phyloP scores from a whole-genome alignment of 1,140 invertebrate genomes.

The Drosophila trapezifrons region DNA sequence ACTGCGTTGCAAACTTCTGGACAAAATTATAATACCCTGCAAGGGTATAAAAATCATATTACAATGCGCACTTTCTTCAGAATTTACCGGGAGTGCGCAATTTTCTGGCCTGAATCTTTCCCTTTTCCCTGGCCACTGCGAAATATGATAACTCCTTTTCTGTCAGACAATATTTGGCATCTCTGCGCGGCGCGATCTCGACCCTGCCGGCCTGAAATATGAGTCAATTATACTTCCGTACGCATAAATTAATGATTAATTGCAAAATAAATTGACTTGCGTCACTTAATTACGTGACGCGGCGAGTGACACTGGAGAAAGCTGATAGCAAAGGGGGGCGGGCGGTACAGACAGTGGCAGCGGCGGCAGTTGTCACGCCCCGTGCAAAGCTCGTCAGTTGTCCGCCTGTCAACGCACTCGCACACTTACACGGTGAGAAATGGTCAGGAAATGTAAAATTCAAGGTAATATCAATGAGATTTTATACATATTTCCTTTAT shows the following conservation, averaged over 20 bases:
- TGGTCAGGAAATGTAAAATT: not conserved
- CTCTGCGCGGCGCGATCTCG: slow-evolving; percentile 7
- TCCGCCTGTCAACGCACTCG: slow-evolving; percentile 61
- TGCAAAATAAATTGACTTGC: slow-evolving; percentile 84
- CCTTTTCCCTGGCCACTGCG: slow-evolving; percentile 7
- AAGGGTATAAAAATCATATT: too few species aligned
- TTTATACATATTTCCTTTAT: not conserved
- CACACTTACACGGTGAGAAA: slow-evolving; percentile 18
- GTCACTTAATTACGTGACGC: slow-evolving; percentile 73
- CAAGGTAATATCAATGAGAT: not conserved
- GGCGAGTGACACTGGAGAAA: slow-evolving; percentile 52
- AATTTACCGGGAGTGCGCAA: slow-evolving; percentile 9
- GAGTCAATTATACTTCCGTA: slow-evolving; percentile 80
- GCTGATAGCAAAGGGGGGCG: slow-evolving; percentile 25
- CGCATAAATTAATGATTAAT: slow-evolving; percentile 84
- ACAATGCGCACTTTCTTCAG: too few species aligned
- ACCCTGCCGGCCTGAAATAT: slow-evolving; percentile 64
- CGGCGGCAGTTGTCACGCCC: slow-evolving; percentile 47
- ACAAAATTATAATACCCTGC: too few species aligned
- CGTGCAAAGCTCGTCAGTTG: slow-evolving; percentile 37
- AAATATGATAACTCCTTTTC: slow-evolving; percentile 43
- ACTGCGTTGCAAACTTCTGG: too few species aligned
- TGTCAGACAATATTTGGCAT: slow-evolving; percentile 43
- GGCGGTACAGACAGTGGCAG: not conserved
- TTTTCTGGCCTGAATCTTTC: not conserved